These are phyloP conservation scores for Pachymerium ferrugineum DNA, from an alignment of 2,888 invertebrate genomes.

Conservation along the genomic window DNA sequence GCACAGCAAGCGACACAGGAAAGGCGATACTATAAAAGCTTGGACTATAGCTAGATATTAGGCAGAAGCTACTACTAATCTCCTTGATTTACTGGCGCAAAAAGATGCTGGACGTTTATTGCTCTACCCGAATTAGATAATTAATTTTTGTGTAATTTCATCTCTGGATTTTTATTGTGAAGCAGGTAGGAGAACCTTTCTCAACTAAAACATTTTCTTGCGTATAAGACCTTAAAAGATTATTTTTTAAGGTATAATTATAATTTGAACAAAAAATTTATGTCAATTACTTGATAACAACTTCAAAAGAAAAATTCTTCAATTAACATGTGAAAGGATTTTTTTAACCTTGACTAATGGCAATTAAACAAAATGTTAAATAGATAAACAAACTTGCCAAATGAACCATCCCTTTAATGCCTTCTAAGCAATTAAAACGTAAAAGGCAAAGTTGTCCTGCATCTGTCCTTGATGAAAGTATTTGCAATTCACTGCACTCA, in stretches of 20 bases:
- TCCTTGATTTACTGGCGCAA: neutral
- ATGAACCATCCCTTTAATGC: conserved; percentile 1
- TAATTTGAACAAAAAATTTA: no score
- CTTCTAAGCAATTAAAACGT: conserved; percentile 12
- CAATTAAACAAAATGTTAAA: no score
- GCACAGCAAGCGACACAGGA: conserved; percentile 16
- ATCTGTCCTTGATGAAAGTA: conserved; percentile 9
- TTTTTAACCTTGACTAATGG: no score
- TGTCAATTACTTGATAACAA: no score
- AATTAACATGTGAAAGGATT: no score
- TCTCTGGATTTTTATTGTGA: neutral
- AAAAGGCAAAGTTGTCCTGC: conserved; percentile 20
- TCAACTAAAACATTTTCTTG: no score
- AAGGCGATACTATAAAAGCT: conserved; percentile 7
- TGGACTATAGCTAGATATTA: neutral
- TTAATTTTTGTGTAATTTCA: neutral
- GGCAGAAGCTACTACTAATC: neutral
- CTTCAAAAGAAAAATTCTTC: no score
- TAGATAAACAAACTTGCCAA: no score
- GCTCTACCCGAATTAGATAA: neutral
- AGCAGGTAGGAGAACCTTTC: neutral
- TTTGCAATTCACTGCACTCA: conserved; percentile 27
- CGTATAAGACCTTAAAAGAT: no score
- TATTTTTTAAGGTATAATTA: no score
- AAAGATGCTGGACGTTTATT: neutral